Base-by-base conservation (phyloP, 2,888 invertebrate genomes). In the Cylindroiulus punctatus region DNA sequence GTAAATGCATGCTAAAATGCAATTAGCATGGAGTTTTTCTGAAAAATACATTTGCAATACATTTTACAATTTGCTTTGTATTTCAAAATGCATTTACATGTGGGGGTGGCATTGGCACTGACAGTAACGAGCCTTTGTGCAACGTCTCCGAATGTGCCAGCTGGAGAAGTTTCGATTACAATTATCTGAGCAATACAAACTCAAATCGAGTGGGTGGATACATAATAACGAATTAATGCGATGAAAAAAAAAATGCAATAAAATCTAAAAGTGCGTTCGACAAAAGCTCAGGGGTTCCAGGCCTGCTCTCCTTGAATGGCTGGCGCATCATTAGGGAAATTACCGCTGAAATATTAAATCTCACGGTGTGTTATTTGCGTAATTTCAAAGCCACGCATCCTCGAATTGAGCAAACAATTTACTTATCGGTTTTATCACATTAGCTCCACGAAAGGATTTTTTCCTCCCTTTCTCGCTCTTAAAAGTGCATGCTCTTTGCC, bases 281-380 rank as follows among this genome's bases (percentile, higher is more conserved):
- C 65, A 65, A 65, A 65, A 26, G 65, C 65, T 2, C 65, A 7
- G 52, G 52, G n/a, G 52, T 17, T n/a, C 44, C 44, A 14, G 52
- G 52, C n/a, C 1, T 17, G 19, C 3, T n/a, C 65, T 65, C 65
- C 10, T 65, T 65, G 5, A 65, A 65, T 65, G 65, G 65, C 26
- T 65, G 65, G 65, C 26, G 65, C 65, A 65, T 65, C 65, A 65
- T 65, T 65, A 65, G 65, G 65, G 65, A 65, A 65, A 65, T 65
- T 65, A 65, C 65, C 65, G 65, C 65, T 65, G 65, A 65, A 65
- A 65, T 65, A 65, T 65, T 65, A 65, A 65, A 65, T 65, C 65
- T 65, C 65, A 26, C 26, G 65, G 65, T 65, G 65, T 65, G 65
- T 65, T 65, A 65, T 26, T 65, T 12, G 65, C 65, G 4, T 7